phyloP scores from a whole-genome alignment of 2,888 invertebrate species.

The Drosophila helvetica region DNA sequence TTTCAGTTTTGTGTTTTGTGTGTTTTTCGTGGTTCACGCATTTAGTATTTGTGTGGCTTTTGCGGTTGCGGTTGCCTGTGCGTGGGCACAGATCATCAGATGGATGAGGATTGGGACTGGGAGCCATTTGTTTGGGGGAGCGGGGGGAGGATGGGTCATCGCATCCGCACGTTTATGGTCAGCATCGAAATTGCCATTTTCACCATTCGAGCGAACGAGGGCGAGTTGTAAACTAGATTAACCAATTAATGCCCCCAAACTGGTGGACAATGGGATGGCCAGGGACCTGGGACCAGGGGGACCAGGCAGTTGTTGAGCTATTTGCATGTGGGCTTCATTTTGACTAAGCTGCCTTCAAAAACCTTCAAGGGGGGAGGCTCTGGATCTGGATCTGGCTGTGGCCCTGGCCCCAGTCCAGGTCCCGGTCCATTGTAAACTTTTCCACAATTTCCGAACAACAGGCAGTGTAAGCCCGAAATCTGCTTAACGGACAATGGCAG shows the following conservation, averaged over 20 bases:
- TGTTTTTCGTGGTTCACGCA: conserved; percentile 29
- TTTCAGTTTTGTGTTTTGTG: conserved; percentile 41
- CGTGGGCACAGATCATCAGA: conserved; percentile 18
- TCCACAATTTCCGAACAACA: conserved; percentile 31
- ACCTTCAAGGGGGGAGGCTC: too few relatives aligned
- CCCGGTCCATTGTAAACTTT: neutral
- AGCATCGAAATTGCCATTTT: conserved; percentile 39
- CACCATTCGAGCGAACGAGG: conserved; percentile 3
- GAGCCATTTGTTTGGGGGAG: conserved; percentile 37
- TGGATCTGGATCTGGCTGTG: too few relatives aligned
- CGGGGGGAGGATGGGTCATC: conserved; percentile 27
- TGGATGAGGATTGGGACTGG: conserved; percentile 1
- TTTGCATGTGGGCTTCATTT: too few relatives aligned
- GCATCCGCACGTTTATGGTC: conserved; percentile 49
- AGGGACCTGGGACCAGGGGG: too few relatives aligned
- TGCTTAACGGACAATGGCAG: conserved; percentile 35
- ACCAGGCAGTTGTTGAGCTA: too few relatives aligned
- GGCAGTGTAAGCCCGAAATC: conserved; percentile 38
- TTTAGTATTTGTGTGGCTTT: conserved; percentile 60
- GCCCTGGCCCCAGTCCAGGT: too few relatives aligned
- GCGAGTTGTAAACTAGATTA: conserved; percentile 41
- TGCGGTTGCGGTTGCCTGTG: conserved; percentile 60
- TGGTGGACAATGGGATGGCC: too few relatives aligned
- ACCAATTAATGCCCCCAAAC: conserved; percentile 31
- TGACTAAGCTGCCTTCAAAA: too few relatives aligned